Evolutionary conservation across 2,888 invertebrate species (phyloP).

Genomic region (Cheilosia grossa): DNA sequence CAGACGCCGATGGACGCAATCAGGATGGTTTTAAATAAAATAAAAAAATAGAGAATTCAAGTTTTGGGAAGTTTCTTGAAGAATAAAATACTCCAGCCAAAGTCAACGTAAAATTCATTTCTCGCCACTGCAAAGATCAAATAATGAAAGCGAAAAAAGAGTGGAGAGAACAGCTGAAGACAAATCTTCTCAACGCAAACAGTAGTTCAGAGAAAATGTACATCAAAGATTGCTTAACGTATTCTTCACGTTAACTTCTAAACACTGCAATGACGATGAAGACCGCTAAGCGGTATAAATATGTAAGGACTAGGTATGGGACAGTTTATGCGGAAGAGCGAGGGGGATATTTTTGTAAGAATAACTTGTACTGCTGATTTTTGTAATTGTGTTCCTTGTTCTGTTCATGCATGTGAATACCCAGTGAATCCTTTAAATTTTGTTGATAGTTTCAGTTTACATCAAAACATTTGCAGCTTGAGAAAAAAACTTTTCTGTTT

Average conservation of each 20-base stretch:
- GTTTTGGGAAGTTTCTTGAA: too few species aligned
- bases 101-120: conserved; percentile 1
- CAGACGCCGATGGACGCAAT: too few species aligned
- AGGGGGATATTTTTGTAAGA: neutral
- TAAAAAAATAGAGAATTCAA: too few species aligned
- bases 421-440: conserved; percentile 1
- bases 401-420: conserved; percentile 13
- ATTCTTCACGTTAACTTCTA: neutral
- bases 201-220: conserved; percentile 2
- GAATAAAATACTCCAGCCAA: neutral
- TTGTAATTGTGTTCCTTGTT: neutral
- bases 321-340: conserved; percentile 5
- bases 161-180: conserved; percentile 5
- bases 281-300: neutral
- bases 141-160: conserved; percentile 6
- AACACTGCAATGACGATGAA: conserved; percentile 4
- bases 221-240: conserved; percentile 5
- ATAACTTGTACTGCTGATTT: conserved; percentile 17
- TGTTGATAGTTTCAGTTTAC: conserved; percentile 12
- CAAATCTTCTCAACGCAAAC: neutral
- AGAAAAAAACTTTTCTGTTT: too few species aligned
- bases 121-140: neutral
- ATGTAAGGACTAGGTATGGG: conserved; percentile 21
- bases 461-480: neutral
- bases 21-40: too few species aligned